phyloP scores from a whole-genome alignment of 2,113 vertebrate species.

The Lanius collurio region DNA sequence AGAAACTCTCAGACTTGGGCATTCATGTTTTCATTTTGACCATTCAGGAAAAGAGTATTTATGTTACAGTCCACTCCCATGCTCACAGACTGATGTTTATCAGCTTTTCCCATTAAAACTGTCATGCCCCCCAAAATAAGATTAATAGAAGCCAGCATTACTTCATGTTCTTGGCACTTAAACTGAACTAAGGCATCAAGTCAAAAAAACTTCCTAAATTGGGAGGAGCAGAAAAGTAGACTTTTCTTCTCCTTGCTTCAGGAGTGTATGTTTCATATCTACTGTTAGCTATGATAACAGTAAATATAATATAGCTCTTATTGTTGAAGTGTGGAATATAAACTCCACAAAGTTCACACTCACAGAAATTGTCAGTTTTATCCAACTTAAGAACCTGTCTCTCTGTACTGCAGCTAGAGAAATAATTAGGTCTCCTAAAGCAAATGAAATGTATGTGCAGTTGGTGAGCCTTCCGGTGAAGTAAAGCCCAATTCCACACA shows the following conservation, averaged over 20 bases:
- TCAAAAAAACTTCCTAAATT: slow-evolving; percentile 63
- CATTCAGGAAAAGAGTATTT: slow-evolving; percentile 71
- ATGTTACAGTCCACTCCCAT: slow-evolving; percentile 69
- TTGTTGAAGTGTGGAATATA: slow-evolving; percentile 2
- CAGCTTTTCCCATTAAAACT: slow-evolving; percentile 76
- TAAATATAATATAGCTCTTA: not conserved
- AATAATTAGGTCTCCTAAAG: slow-evolving; percentile 17
- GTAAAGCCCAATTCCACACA: slow-evolving; percentile 30
- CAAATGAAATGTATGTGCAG: not conserved
- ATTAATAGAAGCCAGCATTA: slow-evolving; percentile 76
- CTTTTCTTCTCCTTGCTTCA: not conserved
- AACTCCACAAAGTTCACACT: slow-evolving; percentile 3
- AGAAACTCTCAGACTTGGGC: slow-evolving; percentile 22
- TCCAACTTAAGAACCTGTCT: not conserved
- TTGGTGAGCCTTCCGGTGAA: not conserved
- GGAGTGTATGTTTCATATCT: slow-evolving; percentile 29
- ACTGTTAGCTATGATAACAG: slow-evolving; percentile 5
- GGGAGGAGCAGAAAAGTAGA: slow-evolving; percentile 20
- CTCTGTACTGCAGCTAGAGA: not conserved
- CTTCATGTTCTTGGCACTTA: slow-evolving; percentile 73
- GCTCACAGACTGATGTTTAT: slow-evolving; percentile 76
- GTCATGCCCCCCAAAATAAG: slow-evolving; percentile 70
- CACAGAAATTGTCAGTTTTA: not conserved
- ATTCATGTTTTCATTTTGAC: slow-evolving; percentile 50
- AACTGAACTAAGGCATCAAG: slow-evolving; percentile 62